These are phyloP conservation scores for Germaria angustata DNA, from an alignment of 2,888 invertebrate species.

Conservation along the genomic window DNA sequence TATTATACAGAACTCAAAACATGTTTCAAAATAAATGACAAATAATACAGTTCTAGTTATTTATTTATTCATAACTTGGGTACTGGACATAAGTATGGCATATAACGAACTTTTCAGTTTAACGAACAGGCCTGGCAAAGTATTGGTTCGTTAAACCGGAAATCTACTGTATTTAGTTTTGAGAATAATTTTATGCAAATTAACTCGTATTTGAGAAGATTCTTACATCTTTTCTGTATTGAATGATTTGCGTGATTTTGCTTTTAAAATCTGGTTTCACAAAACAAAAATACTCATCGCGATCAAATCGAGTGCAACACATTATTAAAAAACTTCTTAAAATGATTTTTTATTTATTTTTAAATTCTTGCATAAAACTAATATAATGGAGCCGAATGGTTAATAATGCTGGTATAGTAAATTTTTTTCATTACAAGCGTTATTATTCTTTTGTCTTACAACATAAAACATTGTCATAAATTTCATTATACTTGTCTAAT, in stretches of 20 bases:
- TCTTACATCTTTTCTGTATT: background rate
- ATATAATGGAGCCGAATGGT: conserved; percentile 36
- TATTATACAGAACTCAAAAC: too few relatives aligned
- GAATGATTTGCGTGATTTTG: conserved; percentile 26
- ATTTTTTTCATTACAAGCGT: background rate
- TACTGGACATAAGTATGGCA: too few relatives aligned
- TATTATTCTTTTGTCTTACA: conserved; percentile 24
- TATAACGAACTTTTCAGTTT: too few relatives aligned
- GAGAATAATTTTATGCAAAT: background rate
- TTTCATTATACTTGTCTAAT: conserved; percentile 50
- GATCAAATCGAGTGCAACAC: conserved; percentile 19
- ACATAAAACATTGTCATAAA: conserved; percentile 40
- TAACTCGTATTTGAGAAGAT: background rate
- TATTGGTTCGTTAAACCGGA: too few relatives aligned
- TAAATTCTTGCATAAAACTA: conserved; percentile 44
- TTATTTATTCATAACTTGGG: too few relatives aligned
- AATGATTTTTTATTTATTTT: background rate
- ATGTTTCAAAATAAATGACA: too few relatives aligned
- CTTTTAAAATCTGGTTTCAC: background rate
- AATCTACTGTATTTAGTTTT: too few relatives aligned
- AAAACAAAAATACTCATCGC: background rate
- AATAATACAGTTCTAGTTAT: too few relatives aligned
- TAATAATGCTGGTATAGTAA: conserved; percentile 4
- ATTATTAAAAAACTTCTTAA: conserved; percentile 3
- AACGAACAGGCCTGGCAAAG: too few relatives aligned